Percentiles rank a stretch among this genome's conserved stretches.
Conservation (phyloP, 2,113 vertebrate genomes). For the Perca fluviatilis region DNA sequence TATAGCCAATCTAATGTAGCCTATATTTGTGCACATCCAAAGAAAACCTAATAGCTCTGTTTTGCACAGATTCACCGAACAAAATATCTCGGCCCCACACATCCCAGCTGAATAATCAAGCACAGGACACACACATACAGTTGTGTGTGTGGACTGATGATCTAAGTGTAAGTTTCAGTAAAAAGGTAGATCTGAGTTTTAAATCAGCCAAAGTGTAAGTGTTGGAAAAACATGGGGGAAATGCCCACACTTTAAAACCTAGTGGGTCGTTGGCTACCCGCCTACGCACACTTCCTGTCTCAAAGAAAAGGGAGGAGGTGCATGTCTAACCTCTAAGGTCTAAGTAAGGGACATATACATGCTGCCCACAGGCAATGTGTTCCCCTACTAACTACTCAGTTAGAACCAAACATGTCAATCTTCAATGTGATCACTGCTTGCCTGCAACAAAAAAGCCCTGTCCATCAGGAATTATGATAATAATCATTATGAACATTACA, state of each 20-base stretch:
- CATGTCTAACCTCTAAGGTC: neutral
- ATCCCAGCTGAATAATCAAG: neutral
- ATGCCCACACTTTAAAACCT: constrained; percentile 1
- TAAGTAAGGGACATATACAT: constrained; percentile 5
- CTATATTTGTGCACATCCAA: neutral
- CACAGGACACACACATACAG: neutral
- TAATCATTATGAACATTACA: no score
- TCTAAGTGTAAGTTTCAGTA: neutral
- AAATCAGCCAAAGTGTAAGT: neutral
- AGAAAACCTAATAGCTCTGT: neutral
- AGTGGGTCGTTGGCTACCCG: constrained; percentile 37
- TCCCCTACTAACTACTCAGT: neutral
- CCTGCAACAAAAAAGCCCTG: neutral
- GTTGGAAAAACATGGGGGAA: constrained; percentile 26
- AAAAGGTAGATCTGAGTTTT: constrained; percentile 1
- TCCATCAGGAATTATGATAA: neutral
- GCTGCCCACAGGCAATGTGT: constrained; percentile 16
- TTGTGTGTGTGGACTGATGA: neutral
- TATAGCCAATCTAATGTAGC: neutral
- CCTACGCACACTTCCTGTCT: constrained; percentile 72
- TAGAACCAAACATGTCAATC: neutral
- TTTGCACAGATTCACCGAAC: neutral
- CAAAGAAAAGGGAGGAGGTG: constrained; percentile 15
- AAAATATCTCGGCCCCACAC: neutral
- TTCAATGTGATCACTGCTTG: neutral